A percentile compares a stretch with the other conserved stretches of the same genome.
These are phyloP conservation scores for Tanytarsus gracilentus DNA, from an alignment of 2,888 invertebrate genomes.

Conservation along the genomic window DNA sequence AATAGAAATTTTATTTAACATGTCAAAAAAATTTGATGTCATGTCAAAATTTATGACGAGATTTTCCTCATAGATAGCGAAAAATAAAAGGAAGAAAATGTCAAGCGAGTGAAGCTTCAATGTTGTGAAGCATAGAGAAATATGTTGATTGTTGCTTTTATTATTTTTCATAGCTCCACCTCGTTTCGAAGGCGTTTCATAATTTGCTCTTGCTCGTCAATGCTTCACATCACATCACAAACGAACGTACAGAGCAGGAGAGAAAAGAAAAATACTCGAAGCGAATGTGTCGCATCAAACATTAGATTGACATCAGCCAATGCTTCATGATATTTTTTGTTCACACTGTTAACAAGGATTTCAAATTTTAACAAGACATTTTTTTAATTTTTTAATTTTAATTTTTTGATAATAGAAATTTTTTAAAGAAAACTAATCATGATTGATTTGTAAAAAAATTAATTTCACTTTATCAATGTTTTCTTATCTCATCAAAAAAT, in stretches of 20 bases:
- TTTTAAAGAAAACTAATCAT: too few species aligned
- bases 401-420: too few species aligned
- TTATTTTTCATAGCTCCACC: constrained; percentile 22
- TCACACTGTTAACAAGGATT: background rate
- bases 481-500: too few species aligned
- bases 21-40: constrained; percentile 15
- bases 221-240: constrained; percentile 10
- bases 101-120: constrained; percentile 1
- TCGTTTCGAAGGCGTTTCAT: constrained; percentile 27
- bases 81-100: background rate
- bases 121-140: constrained; percentile 7
- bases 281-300: too few species aligned
- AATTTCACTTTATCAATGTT: too few species aligned
- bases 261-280: too few species aligned
- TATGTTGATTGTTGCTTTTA: constrained; percentile 27
- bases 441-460: too few species aligned
- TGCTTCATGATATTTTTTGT: background rate
- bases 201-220: constrained; percentile 19
- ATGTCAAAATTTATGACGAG: constrained; percentile 17
- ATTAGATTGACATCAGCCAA: constrained; percentile 8
- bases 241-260: background rate
- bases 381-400: background rate
- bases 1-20: too few species aligned
- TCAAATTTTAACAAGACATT: background rate
- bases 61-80: background rate